Evolutionary conservation across 1,140 invertebrate species (phyloP).

Genomic region (Cyphomyrmex costatus): DNA sequence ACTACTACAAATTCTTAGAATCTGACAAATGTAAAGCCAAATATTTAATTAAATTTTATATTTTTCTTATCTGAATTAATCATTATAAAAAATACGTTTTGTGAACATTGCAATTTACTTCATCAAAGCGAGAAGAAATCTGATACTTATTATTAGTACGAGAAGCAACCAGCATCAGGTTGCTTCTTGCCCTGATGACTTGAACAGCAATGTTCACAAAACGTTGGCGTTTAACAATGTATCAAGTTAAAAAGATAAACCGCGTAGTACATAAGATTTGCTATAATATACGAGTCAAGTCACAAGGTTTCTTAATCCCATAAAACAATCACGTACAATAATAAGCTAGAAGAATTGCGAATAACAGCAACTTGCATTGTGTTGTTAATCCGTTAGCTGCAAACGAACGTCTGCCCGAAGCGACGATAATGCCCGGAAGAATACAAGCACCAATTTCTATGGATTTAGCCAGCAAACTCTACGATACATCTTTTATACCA

Average conservation of each 20-base stretch:
- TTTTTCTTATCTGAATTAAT: too few species aligned
- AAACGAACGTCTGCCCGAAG: background rate
- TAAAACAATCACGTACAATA: background rate
- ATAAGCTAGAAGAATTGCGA: slow-evolving; percentile 2
- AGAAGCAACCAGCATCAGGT: too few species aligned
- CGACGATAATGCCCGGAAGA: background rate
- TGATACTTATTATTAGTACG: too few species aligned
- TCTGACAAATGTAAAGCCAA: background rate
- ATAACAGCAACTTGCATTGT: background rate
- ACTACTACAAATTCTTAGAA: background rate
- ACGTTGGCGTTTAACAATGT: too few species aligned
- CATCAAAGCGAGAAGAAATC: too few species aligned
- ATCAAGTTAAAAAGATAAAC: too few species aligned
- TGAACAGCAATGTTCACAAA: too few species aligned
- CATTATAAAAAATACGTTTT: too few species aligned
- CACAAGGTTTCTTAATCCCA: background rate
- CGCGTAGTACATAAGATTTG: background rate
- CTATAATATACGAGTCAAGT: background rate
- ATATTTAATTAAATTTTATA: too few species aligned
- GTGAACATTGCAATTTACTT: too few species aligned
- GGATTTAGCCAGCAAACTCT: slow-evolving; percentile 8
- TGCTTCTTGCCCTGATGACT: too few species aligned
- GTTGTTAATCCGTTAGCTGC: slow-evolving; percentile 50
- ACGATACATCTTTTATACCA: slow-evolving; percentile 16
- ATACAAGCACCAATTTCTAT: slow-evolving; percentile 41